Base-by-base conservation (phyloP, 2,888 invertebrate species). In the Malthinus seriepunctatus region DNA sequence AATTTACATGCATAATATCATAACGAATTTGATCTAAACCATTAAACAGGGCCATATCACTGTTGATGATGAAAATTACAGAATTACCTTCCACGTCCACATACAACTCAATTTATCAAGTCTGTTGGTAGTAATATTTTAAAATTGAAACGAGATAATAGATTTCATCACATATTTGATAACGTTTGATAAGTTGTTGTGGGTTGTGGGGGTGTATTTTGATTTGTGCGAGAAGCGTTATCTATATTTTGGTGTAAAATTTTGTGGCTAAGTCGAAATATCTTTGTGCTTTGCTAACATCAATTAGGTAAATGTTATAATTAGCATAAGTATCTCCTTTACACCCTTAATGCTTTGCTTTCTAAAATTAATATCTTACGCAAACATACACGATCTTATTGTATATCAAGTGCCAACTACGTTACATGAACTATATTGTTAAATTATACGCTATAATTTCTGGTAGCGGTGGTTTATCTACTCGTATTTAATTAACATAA, bases 21-120 rank as follows among this genome's bases (percentile, higher is more conserved):
- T 55, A 55, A 55, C 55, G 49, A 55, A 55, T 55, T 55, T 55
- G 55, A 48, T 55, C 42, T 31, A 42, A 23, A 15, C 34, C 49
- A 55, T 55, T 55, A 55, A 32, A 31, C 44, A 38, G 35, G 10
- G 23, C 5, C 39, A 42, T 49, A 55, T 55, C n/a, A n/a, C 49
- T 55, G 55, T 55, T 55, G 49, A 55, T 42, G 55, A 55, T 49
- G 55, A 39, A 55, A 55, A 55, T 55, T 55, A 55, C 37, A 33
- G 48, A 55, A 55, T 55, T 55, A 55, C 37, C 32, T 35, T 50
- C 42, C 48, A 33, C 44, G 55, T 55, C 42, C 55, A 49, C 49
- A 15, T 49, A 49, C 49, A 55, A 55, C 55, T 55, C 55, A 55
- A 55, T 55, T 55, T 55, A 49, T 54, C 39, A 49, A 55, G 12